Evolutionary conservation across 2,888 invertebrate species (phyloP), one percentile per base, ranked within the genome.

Genomic region (Lottia gigantea): DNA sequence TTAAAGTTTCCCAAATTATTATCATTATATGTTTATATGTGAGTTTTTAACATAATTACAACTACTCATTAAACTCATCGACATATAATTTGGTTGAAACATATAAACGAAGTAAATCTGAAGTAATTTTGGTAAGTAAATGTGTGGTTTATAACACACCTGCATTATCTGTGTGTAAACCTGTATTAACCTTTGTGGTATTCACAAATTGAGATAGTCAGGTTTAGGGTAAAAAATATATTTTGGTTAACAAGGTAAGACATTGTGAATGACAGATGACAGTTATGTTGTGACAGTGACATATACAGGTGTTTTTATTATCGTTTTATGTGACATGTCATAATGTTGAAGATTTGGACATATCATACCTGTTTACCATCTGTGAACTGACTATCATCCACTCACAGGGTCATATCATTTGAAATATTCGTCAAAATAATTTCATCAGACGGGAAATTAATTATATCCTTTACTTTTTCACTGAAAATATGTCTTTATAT

Each of bases 321-420:
- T 23, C 55, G 55, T 55, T 55, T 55, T 55, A 55, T 55, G 55
- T 55, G 55, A 55, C 55, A 55, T 55, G 55, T 55, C 55, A 55
- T 55, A 55, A 55, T 55, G 55, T 55, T 55, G 55, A 23, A 55
- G 23, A 23, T 23, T 23, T 55, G 19, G 19, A 55, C 55, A 40
- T 8, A 55, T 19, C 55, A 55, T 55, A 55, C 55, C 55, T 55
- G 55, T 55, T 55, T 55, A 55, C 55, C 55, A 55, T 55, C 55
- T 55, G 55, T 55, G 40, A 40, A 40, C 40, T 40, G 40, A 11
- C 55, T 55, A 55, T 55, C 55, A 55, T 55, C 23, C 23, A 23
- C 19, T 40, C 23, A 2, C 14, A 23, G 55, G 55, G 55, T 55
- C 55, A 55, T 19, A 23, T 55, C 19, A 14, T 19, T 55, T 23